Base-by-base conservation (phyloP, 1,140 invertebrate genomes). In the Bilobella aurantiaca region DNA sequence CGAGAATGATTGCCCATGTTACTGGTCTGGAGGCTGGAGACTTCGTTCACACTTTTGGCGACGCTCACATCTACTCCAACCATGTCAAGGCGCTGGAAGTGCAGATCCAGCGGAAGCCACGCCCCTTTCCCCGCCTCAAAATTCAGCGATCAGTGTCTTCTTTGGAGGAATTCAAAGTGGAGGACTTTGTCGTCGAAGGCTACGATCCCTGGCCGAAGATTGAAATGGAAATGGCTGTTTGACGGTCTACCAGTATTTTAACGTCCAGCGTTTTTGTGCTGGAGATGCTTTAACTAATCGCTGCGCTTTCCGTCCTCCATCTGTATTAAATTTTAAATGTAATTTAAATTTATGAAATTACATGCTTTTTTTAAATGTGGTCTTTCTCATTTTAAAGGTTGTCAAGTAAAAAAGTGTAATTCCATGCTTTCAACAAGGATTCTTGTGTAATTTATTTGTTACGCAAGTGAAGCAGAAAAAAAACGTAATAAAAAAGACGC, bases 141-240 rank as follows among this genome's bases (percentile, higher is more conserved):
- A 89, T 96, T 68, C 85, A 82, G 73, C 78, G 86, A 42, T 53
- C 73, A 37, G 83, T 94, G 0, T 75, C 81, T 37, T 80, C 85
- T 68, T 96, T 98, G 73, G 90, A 97, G 73, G 90, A 96, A 75
- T 99, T 99, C 75, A 85, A 81, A 63, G 82, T 82, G 73, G 87
- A 93, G 64, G 93, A 98, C 81, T 93, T 99, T 79, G 82, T 91
- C 73, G 76, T 99, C 5, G 81, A 85, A 67, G 86, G 82, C 65
- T 99, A 99, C 76, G 85, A 93, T 65, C 92, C 94, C 8, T 84
- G 98, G 78, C 85, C 88, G 1, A 92, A 90, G 78, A 91, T 99
- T 71, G 81, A 83, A 63, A 98, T 99, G 95, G 82, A 89, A 74
- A 98, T 99, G 96, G 93, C 96, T 70, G 89, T 98, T 47, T 98